Conservation (phyloP, 1,140 invertebrate genomes). For the Bathynomus jamesi region DNA sequence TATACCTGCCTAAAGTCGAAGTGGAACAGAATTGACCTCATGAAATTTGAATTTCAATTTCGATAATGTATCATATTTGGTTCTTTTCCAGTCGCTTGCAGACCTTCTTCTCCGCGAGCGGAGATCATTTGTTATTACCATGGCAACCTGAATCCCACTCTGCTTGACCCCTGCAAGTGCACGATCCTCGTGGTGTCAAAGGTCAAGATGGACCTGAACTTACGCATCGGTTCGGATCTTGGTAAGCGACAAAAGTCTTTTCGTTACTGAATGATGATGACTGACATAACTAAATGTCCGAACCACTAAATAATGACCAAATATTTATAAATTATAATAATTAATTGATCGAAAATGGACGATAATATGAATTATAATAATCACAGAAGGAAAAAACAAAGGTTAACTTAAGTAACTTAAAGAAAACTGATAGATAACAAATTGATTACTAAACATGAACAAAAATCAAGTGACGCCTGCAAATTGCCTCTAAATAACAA, state of each 20-base stretch:
- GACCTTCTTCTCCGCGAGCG: conserved; percentile 8
- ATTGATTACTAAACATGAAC: no score
- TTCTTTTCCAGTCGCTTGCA: conserved; percentile 8
- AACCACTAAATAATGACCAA: no score
- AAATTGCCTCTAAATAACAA: no score
- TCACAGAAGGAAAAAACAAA: no score
- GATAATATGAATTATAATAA: no score
- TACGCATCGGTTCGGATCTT: not conserved
- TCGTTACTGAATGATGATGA: no score
- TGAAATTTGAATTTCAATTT: not conserved
- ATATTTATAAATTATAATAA: no score
- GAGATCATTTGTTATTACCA: conserved; percentile 15
- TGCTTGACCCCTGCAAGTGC: conserved; percentile 15
- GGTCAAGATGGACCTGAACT: not conserved
- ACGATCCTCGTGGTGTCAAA: conserved; percentile 4
- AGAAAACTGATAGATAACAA: no score
- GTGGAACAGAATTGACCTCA: not conserved
- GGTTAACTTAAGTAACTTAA: no score
- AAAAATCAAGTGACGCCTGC: no score
- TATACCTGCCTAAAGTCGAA: not conserved
- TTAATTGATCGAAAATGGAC: no score
- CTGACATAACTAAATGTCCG: no score
- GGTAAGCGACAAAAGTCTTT: not conserved
- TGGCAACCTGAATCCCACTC: not conserved
- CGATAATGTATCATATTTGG: not conserved